Evolutionary conservation across 2,888 invertebrate genomes (phyloP).

Genomic region (Euclidia mi): DNA sequence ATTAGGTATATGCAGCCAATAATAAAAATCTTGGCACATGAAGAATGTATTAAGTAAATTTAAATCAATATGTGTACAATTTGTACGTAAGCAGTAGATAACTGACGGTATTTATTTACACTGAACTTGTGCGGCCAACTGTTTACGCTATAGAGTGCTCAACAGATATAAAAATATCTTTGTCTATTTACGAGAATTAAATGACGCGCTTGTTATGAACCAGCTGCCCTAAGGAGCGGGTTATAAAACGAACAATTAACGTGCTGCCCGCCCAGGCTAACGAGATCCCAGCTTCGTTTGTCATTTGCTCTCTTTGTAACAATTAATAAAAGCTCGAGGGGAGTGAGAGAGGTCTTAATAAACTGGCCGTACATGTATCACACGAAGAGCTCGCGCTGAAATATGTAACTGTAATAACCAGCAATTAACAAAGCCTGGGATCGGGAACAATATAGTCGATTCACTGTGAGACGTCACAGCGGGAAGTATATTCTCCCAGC

Average conservation of each 20-base stretch:
- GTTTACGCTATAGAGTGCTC: constrained; percentile 83
- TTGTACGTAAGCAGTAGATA: constrained; percentile 59
- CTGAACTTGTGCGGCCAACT: constrained; percentile 79
- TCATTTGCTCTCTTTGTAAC: constrained; percentile 43
- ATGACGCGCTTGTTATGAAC: constrained; percentile 84
- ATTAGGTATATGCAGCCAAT: constrained; percentile 4
- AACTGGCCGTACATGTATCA: constrained; percentile 71
- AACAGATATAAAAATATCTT: constrained; percentile 88
- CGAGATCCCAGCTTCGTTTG: constrained; percentile 66
- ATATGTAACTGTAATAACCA: constrained; percentile 86
- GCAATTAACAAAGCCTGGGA: constrained; percentile 86
- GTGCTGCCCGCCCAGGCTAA: constrained; percentile 69
- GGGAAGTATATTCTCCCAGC: constrained; percentile 57
- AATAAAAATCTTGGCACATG: background rate
- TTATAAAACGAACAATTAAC: constrained; percentile 88
- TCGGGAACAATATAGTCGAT: constrained; percentile 76
- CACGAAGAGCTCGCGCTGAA: constrained; percentile 71
- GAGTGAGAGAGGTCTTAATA: constrained; percentile 61
- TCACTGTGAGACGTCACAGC: constrained; percentile 62
- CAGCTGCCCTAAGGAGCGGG: constrained; percentile 87
- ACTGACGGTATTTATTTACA: constrained; percentile 80
- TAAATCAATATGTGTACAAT: constrained; percentile 12
- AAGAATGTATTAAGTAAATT: constrained; percentile 9
- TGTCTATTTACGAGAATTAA: constrained; percentile 88
- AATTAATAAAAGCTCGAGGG: constrained; percentile 48